Evolutionary conservation across 1,140 invertebrate genomes (phyloP).

Genomic region (Zelostemma sp.): DNA sequence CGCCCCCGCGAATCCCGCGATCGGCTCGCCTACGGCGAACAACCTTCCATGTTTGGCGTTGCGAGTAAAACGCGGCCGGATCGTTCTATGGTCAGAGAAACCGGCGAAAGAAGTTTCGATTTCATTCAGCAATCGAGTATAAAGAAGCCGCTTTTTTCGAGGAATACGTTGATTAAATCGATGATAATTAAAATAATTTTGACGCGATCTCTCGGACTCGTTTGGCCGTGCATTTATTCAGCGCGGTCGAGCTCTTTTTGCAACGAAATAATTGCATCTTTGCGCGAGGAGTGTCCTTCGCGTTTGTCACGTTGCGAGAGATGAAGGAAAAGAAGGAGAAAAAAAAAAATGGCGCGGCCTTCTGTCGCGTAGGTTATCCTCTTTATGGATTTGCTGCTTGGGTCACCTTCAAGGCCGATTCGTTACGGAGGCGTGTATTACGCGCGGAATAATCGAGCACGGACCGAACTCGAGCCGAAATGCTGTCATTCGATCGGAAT

Average conservation of each 20-base stretch:
- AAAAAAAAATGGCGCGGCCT: conserved; percentile 10
- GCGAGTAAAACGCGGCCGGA: conserved; percentile 11
- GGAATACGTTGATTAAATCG: no score
- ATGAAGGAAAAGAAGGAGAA: not conserved
- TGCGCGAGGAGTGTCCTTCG: conserved; percentile 1
- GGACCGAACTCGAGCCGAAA: not conserved
- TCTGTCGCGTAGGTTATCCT: conserved; percentile 8
- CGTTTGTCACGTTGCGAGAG: no score
- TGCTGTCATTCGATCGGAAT: not conserved
- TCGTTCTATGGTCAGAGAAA: conserved; percentile 1
- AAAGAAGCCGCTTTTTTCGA: no score
- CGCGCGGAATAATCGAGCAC: not conserved
- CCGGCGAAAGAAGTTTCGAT: conserved; percentile 4
- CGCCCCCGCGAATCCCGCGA: conserved; percentile 55
- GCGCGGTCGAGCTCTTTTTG: not conserved
- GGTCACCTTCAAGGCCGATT: conserved; percentile 23
- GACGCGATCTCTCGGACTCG: not conserved
- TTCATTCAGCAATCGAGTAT: no score
- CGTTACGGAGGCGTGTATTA: conserved; percentile 16
- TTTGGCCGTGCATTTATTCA: not conserved
- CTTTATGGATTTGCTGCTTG: conserved; percentile 19
- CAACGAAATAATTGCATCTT: conserved; percentile 1
- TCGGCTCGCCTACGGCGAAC: conserved; percentile 47
- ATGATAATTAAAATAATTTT: no score
- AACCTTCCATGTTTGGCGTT: conserved; percentile 54